Base-by-base conservation (phyloP, 2,888 invertebrate species). In the Galeopsomyia nigrocyanea region DNA sequence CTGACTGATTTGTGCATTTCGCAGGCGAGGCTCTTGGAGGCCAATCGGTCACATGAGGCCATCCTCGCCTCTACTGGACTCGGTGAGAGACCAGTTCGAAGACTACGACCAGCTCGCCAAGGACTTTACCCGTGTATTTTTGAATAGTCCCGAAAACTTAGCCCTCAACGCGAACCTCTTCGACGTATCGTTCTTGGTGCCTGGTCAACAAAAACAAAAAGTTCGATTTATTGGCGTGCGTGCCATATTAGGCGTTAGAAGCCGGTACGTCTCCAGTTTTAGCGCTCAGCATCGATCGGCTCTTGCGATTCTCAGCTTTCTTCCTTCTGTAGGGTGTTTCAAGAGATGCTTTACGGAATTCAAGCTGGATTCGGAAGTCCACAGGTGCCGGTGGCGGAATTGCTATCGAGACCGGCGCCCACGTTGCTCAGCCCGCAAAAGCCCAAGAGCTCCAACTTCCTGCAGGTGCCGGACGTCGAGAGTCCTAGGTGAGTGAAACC, bases 1-100 rank as follows among this genome's bases (percentile, higher is more conserved):
- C 7, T 3, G 53, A 17, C 62, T 57, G 26, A 31, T 58, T 65
- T 62, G 50, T 60, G 19, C 39, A 16, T 49, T 60, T 39, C 62
- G 46, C 77, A 89, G 90, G 78, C 87, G 90, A 68, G 95, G 95
- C 61, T 96, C 96, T 9, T 97, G 97, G 97, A 90, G 97, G 81
- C 97, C 97, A 16, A 96, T 97, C 77, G 97, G 94, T 64, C 96
- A 96, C 87, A 96, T 96, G 96, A 89, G 97, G 81, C 96, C 97
- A 0, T 96, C 96, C 0, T 96, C 96, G 21, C 97, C 97, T 0
- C 90, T 97, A 50, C 88, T 97, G 78, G 97, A 97, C 87, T 96
- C 96, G 6, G 96, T 97, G 53, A 89, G 96, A 80, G 97, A 97
- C 88, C 94, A 95, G 84, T 97, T 97, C 85, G 97, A 97, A 87